Evolutionary conservation across 2,888 invertebrate genomes (phyloP).

Genomic region (Operophtera brumata): DNA sequence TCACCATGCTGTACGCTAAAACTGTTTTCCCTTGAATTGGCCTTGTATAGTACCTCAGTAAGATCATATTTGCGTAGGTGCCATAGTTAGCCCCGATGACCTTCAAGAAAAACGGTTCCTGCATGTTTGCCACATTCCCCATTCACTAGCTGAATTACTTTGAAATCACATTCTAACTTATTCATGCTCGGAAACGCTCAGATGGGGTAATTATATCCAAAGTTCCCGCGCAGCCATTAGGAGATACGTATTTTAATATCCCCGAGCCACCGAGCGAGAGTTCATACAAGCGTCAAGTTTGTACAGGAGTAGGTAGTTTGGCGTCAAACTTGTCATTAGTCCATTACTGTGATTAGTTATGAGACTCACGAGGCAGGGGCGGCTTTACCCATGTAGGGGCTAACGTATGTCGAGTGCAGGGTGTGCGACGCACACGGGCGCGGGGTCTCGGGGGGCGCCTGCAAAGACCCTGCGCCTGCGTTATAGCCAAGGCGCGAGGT

Average conservation of each 20-base stretch:
- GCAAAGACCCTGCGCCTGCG: too few relatives aligned
- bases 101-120: too few relatives aligned
- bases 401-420: too few relatives aligned
- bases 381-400: too few relatives aligned
- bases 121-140: slow-evolving; percentile 5
- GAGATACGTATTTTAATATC: slow-evolving; percentile 46
- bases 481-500: too few relatives aligned
- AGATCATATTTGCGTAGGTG: too few relatives aligned
- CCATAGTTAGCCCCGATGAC: too few relatives aligned
- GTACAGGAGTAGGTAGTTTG: slow-evolving; percentile 50
- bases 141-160: slow-evolving; percentile 10
- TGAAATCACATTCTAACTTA: slow-evolving; percentile 21
- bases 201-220: slow-evolving; percentile 32
- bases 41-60: slow-evolving; percentile 1
- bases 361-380: slow-evolving; percentile 32
- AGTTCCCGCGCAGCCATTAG: slow-evolving; percentile 32
- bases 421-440: too few relatives aligned
- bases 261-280: slow-evolving; percentile 25
- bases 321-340: slow-evolving; percentile 65
- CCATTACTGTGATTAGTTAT: slow-evolving; percentile 70
- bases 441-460: too few relatives aligned
- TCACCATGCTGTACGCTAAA: too few relatives aligned
- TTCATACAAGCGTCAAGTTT: slow-evolving; percentile 43
- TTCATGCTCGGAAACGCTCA: slow-evolving; percentile 18
- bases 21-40: too few relatives aligned